Evolutionary conservation across 1,140 invertebrate genomes (phyloP), one percentile per base, ranked within the genome.

Genomic region (Drosophila eugracilis): DNA sequence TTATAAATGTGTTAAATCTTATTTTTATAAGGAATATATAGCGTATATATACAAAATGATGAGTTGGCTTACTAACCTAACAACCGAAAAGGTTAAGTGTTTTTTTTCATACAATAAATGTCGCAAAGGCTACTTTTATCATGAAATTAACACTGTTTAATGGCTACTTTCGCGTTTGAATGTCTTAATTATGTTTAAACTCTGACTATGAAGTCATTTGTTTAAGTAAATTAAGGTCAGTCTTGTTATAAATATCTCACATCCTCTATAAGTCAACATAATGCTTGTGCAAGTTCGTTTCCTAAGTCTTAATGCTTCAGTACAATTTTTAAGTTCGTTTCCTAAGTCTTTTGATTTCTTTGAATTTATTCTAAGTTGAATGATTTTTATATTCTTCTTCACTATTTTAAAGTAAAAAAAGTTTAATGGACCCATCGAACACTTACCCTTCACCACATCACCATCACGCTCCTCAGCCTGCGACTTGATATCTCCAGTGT

Each of bases 401-500:
- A n/a, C n/a, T n/a, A n/a, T n/a, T n/a, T n/a, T n/a, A n/a, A n/a
- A n/a, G n/a, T n/a, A n/a, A n/a, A n/a, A n/a, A n/a, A n/a, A n/a
- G 15, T 14, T 15, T 10, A 10, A 9, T 17, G 10, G 3, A 17
- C 15, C 15, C 7, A 6, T 4, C 15, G 14, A 7, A 2, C 32
- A 73, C 77, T 81, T 7, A 86, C 81, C 94, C 74, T 93, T 93
- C 15, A 94, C 93, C n/a, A 92, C 92, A 75, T 94, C 93, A 26
- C 94, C 94, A 54, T 94, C 93, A 59, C 93, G 91, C 55, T 93
- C 93, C 91, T 95, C 94, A 55, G 93, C 93, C 70, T 95, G 94
- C n/a, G 93, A 93, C 86, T 95, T 95, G 5, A 94, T 93, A 70
- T 95, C 94, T 6, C 94, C 94, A 32, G 94, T 95, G 62, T 93